Evolutionary conservation across 1,140 invertebrate genomes (phyloP).

Genomic region (Eufriesea mexicana): DNA sequence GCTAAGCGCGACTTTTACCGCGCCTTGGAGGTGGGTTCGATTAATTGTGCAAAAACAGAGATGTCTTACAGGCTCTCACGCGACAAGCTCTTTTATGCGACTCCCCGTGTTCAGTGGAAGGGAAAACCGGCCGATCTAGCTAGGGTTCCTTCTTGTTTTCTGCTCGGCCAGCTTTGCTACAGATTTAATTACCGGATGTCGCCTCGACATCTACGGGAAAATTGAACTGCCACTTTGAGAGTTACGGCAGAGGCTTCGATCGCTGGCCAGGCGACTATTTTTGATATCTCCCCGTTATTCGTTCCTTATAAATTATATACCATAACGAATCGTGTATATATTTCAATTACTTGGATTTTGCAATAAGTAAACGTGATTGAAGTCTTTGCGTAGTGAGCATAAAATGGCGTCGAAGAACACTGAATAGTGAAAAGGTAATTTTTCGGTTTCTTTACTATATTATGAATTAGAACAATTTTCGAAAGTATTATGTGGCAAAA

Average conservation of each 20-base stretch:
- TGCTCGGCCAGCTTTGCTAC: background rate
- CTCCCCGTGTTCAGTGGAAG: background rate
- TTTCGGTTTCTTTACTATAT: too few species aligned
- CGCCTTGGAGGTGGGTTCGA: conserved; percentile 6
- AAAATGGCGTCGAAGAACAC: too few species aligned
- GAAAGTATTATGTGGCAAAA: too few species aligned
- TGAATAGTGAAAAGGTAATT: too few species aligned
- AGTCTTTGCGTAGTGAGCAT: too few species aligned
- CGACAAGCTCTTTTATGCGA: background rate
- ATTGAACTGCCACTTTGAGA: conserved; percentile 13
- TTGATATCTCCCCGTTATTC: background rate
- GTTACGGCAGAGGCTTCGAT: background rate
- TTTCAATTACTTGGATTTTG: too few species aligned
- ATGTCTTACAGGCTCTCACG: background rate
- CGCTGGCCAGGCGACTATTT: background rate
- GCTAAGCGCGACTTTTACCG: conserved; percentile 4
- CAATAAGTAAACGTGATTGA: too few species aligned
- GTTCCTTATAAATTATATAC: too few species aligned
- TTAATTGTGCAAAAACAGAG: conserved; percentile 15
- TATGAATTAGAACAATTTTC: too few species aligned
- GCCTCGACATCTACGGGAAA: background rate
- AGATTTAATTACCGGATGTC: conserved; percentile 23
- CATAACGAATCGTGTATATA: too few species aligned
- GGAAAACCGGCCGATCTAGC: background rate
- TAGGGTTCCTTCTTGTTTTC: background rate